Base-by-base conservation (phyloP, 2,888 invertebrate genomes). In the Anthophora plumipes region DNA sequence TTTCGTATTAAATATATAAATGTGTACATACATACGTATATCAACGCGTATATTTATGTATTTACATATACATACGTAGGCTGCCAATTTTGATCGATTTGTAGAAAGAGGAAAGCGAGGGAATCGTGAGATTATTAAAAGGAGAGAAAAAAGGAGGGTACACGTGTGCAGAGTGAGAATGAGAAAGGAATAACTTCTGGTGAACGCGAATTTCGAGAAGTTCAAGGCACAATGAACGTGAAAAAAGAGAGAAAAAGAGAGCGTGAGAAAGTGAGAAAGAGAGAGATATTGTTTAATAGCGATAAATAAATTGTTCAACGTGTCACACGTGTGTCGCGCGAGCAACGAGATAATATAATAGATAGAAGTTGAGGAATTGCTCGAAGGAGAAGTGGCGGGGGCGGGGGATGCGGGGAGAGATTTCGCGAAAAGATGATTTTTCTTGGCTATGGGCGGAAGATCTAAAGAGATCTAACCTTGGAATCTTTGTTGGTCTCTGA, bases 41-140 rank as follows among this genome's bases (percentile, higher is more conserved):
- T 52, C 31, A 4, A 31, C 31, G 4, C 31, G 31, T 31, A 52
- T 70, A 60, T 60, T 52, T n/a, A 31, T 43, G 50, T 37, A 67
- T 9, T 48, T 0, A 57, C 11, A 55, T 55, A 68, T 37, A 68
- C 17, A 46, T n/a, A 52, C 22, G 64, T 87, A 84, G 83, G 85
- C 88, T 89, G 89, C 89, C 86, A 88, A 87, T 82, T 88, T 86
- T 66, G 67, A 55, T 68, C 43, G 54, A 41, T 70, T 70, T 54
- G 59, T 59, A 22, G 59, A 37, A 39, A 60, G 25, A 14, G 25
- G 59, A 31, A 46, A 74, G 31, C 22, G 22, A 25, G 17, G 6
- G 17, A 20, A 31, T 8, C n/a, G n/a, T 37, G 22, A 37, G 25
- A 37, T 37, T n/a, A n/a, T 31, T 17, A n/a, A 46, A 54, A 3